Evolutionary conservation across 2,113 vertebrate species (phyloP).

Genomic region (Anolis carolinensis): DNA sequence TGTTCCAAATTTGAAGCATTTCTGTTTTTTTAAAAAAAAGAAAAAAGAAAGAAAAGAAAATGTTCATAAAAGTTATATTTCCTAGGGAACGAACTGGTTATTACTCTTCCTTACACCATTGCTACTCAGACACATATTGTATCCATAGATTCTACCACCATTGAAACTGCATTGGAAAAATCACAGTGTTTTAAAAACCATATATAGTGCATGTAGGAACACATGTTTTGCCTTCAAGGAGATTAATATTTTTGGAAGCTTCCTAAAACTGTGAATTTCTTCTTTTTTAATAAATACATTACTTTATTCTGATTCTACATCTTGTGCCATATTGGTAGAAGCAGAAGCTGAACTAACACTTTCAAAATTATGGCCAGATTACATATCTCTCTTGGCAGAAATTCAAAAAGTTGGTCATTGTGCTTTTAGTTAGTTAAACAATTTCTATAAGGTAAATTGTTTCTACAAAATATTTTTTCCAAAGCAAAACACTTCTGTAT

Average conservation of each 20-base stretch:
- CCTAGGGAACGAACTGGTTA: too few species aligned
- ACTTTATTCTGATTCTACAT: neutral
- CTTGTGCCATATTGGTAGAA: neutral
- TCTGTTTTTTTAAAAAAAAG: neutral
- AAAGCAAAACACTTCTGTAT: neutral
- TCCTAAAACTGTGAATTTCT: neutral
- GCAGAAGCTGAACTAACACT: neutral
- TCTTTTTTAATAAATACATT: neutral
- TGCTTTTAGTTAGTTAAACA: slow-evolving; percentile 23
- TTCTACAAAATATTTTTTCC: slow-evolving; percentile 13
- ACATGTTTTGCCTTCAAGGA: neutral
- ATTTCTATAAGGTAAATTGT: neutral
- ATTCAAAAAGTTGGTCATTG: slow-evolving; percentile 4
- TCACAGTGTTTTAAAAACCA: neutral
- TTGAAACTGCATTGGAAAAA: neutral
- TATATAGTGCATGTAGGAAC: neutral
- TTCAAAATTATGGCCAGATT: slow-evolving; percentile 1
- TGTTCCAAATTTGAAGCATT: neutral
- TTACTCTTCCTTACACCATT: too few species aligned
- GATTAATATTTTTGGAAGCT: neutral
- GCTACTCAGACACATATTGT: neutral
- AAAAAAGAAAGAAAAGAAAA: too few species aligned
- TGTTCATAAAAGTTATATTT: too few species aligned
- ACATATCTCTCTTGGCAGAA: neutral
- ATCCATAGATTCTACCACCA: neutral